phyloP scores from a whole-genome alignment of 2,113 vertebrate species.

The Chloroceryle aenea region DNA sequence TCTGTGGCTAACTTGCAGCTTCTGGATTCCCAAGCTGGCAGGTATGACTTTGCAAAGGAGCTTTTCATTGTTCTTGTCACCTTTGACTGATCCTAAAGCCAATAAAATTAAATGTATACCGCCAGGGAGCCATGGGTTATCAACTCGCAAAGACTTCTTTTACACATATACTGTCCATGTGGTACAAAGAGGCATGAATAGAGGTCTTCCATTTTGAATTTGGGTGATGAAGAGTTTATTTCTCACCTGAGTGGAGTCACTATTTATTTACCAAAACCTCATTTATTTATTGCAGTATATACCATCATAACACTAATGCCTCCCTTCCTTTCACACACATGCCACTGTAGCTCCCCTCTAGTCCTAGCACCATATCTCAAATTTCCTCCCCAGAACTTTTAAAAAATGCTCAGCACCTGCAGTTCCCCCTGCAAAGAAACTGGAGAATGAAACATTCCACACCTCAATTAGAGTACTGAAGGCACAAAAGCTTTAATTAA shows the following conservation, averaged over 20 bases:
- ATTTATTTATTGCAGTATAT: not conserved
- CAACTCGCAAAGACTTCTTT: not conserved
- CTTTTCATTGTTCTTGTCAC: not conserved
- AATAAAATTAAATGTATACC: not conserved
- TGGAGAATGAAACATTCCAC: conserved; percentile 37
- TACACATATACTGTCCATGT: not conserved
- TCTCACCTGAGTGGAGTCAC: not conserved
- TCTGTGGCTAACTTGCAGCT: not conserved
- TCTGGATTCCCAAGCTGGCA: not conserved
- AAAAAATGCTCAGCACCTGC: conserved; percentile 30
- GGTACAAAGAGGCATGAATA: not conserved
- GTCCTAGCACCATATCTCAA: not conserved
- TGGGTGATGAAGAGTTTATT: not conserved
- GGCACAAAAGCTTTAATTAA: conserved; percentile 57
- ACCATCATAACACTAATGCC: not conserved
- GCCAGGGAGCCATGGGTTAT: not conserved
- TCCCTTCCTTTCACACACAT: not conserved
- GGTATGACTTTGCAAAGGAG: not conserved
- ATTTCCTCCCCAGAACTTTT: not conserved
- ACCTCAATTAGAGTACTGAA: conserved; percentile 36
- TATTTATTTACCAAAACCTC: rapidly evolving
- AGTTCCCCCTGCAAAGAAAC: not conserved
- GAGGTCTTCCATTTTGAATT: not conserved
- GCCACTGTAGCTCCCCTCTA: not conserved
- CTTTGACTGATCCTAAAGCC: not conserved